Evolutionary conservation across 2,888 invertebrate genomes (phyloP).

Genomic region (Nymphalis c-album): DNA sequence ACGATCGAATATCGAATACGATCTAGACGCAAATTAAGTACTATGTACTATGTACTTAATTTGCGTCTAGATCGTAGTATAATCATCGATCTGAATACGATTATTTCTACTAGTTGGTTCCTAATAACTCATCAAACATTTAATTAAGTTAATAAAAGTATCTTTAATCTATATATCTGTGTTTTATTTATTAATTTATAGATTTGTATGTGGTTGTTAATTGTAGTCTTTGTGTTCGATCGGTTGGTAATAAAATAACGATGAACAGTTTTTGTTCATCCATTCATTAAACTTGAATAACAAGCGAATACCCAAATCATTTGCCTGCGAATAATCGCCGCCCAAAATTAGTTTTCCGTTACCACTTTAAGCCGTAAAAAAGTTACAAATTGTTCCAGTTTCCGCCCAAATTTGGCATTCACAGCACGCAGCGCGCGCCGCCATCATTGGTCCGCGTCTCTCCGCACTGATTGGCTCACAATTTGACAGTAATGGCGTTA

Average conservation of each 20-base stretch:
- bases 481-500: constrained; percentile 81
- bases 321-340: constrained; percentile 32
- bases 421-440: constrained; percentile 60
- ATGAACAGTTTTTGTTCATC: not conserved
- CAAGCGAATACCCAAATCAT: constrained; percentile 7
- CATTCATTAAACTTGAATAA: not conserved
- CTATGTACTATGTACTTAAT: no score
- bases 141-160: no score
- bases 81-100: no score
- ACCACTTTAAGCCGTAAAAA: constrained; percentile 54
- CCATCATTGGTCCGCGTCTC: constrained; percentile 67
- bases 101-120: no score
- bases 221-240: no score
- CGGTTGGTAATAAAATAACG: not conserved
- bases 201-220: no score
- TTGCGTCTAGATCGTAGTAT: no score
- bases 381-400: constrained; percentile 72
- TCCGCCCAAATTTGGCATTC: constrained; percentile 76
- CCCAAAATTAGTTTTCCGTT: constrained; percentile 30
- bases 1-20: no score
- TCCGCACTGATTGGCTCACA: constrained; percentile 72
- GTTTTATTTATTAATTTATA: no score
- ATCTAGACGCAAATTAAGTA: no score
- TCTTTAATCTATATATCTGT: no score
- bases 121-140: no score